phyloP scores from a whole-genome alignment of 2,797 vertebrate genomes.

The Brachyalestes nurse region DNA sequence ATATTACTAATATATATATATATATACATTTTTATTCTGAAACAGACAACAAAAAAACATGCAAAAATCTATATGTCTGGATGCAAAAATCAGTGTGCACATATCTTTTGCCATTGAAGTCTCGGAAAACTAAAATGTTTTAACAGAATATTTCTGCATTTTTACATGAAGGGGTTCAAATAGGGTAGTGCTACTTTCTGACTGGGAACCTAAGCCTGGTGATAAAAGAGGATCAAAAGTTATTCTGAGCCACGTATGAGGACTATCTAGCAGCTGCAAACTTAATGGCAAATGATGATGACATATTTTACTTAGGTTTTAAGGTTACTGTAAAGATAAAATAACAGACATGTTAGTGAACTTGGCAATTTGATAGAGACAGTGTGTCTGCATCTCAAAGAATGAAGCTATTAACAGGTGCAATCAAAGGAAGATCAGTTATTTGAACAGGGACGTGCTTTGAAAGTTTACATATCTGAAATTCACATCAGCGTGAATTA shows the following conservation, averaged over 20 bases:
- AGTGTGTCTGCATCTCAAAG: not conserved
- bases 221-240: slow-evolving; percentile 71
- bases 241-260: slow-evolving; percentile 69
- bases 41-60: too few relatives aligned
- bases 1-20: too few relatives aligned
- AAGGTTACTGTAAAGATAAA: not conserved
- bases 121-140: not conserved
- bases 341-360: not conserved
- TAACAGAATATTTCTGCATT: not conserved
- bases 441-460: not conserved
- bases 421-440: not conserved
- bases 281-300: slow-evolving; percentile 52
- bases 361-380: too few relatives aligned
- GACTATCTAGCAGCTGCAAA: slow-evolving; percentile 66
- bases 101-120: not conserved
- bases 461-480: not conserved
- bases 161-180: slow-evolving; percentile 2
- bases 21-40: too few relatives aligned
- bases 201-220: slow-evolving; percentile 55
- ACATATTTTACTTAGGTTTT: slow-evolving; percentile 6
- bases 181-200: slow-evolving; percentile 8
- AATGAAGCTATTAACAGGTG: not conserved
- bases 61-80: too few relatives aligned
- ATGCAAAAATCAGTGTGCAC: too few relatives aligned
- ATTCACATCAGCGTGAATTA: not conserved